Conservation (phyloP, 1,140 invertebrate genomes). For the Leptinotarsa undecemlineata region DNA sequence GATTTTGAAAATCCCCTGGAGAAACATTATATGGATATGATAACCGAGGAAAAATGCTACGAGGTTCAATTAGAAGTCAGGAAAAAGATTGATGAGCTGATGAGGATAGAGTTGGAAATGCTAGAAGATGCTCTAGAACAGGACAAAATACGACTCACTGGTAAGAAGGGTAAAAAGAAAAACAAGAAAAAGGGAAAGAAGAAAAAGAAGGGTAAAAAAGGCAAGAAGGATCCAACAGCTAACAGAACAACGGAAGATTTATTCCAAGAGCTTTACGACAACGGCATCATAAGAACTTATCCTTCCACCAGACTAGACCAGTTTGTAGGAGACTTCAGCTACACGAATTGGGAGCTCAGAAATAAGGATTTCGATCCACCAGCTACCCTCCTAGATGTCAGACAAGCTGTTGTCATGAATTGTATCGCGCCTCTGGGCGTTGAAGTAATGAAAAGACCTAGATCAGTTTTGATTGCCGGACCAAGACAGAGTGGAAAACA, state of each 20-base stretch:
- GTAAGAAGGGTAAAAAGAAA: constrained; percentile 68
- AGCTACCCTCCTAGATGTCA: constrained; percentile 66
- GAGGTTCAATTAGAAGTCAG: constrained; percentile 62
- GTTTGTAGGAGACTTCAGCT: constrained; percentile 70
- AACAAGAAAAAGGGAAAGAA: constrained; percentile 64
- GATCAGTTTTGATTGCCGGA: constrained; percentile 77
- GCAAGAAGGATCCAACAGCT: constrained; percentile 78
- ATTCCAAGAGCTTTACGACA: constrained; percentile 76
- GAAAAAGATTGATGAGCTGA: constrained; percentile 60
- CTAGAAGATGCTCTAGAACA: constrained; percentile 58
- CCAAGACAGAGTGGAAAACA: constrained; percentile 78
- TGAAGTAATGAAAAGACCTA: constrained; percentile 69
- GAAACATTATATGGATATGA: constrained; percentile 58
- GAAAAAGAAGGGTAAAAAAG: constrained; percentile 63
- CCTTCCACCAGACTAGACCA: constrained; percentile 65
- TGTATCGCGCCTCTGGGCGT: constrained; percentile 77
- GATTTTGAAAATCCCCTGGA: constrained; percentile 56
- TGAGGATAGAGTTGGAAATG: constrained; percentile 61
- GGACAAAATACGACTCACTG: constrained; percentile 54
- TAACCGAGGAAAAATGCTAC: constrained; percentile 58
- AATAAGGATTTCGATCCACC: constrained; percentile 59
- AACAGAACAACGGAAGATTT: constrained; percentile 74
- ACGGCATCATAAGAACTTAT: constrained; percentile 73
- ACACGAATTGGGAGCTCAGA: constrained; percentile 48
- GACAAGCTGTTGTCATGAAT: constrained; percentile 72